Evolutionary conservation across 2,113 vertebrate genomes (phyloP), one percentile per base, ranked within the genome.

Genomic region (Proterorhinus semilunaris): DNA sequence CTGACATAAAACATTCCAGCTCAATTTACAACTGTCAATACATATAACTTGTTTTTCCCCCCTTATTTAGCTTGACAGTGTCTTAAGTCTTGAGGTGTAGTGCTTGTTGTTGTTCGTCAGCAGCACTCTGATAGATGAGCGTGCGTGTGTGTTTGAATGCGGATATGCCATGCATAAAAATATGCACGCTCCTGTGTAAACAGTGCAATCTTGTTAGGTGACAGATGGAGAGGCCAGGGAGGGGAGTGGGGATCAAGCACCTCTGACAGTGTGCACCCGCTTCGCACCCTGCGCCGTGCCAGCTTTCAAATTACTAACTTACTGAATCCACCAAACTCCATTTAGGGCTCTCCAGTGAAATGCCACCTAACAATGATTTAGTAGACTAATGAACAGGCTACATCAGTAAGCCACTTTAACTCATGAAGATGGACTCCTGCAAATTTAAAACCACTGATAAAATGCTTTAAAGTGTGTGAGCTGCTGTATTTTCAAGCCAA

Each of bases 211-310:
- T 76, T 82, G 81, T 83, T 65, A 82, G 78, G 81, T 87, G 87
- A 88, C 92, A 93, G 91, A 94, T 93, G 92, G 92, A 87, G 84
- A 78, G 86, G 81, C 75, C 74, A 66, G 58, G 43, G 66, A 75
- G 83, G 76, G 84, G 81, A 83, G 81, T 78, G 61, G 87, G 87
- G 86, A 88, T 91, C 84, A 90, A 79, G 75, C 85, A 85, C 85
- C 83, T 88, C 87, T 84, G 76, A 85, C 81, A 78, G 78, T 63
- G 71, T 74, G 83, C 74, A 75, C 71, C 72, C 78, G 72, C 79
- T 54, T 76, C 79, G 83, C 83, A 85, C 79, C 78, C 81, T 91
- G 87, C 85, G 82, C 66, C 76, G 7, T 78, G 85, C 76, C 79
- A 72, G 62, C 58, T 80, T 61, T 78, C 68, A 87, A 84, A 87